Base-by-base conservation (phyloP, 2,797 vertebrate species). In the Decapterus maruadsi region DNA sequence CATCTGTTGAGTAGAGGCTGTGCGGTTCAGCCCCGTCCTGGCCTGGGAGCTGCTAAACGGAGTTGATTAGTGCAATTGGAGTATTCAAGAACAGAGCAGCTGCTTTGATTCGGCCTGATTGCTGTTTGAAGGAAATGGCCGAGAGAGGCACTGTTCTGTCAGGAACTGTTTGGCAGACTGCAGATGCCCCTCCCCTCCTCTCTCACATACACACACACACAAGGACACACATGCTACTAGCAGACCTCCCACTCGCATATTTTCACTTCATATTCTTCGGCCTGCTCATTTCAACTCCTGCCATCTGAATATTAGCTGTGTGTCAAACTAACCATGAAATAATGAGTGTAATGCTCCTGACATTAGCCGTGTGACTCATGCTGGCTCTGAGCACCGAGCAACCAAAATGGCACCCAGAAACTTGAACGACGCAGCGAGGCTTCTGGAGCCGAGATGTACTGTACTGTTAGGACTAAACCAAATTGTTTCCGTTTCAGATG, bases 71-170 rank as follows among this genome's bases (percentile, higher is more conserved):
- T 61, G 89, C 91, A 93, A 94, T 91, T 92, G 91, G 87, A 89
- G 89, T 77, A 90, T 93, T 93, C 75, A 82, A 88, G 92, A 91
- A 84, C 83, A 86, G 90, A 91, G 89, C 94, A 95, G 93, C 93
- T 95, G 94, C 93, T 95, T 94, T 93, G 92, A 94, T 95, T 95
- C 78, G 87, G 82, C 90, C 84, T 95, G 94, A 95, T 95, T 95
- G 92, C 94, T 91, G 89, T 92, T 92, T 87, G 92, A 90, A 89
- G 88, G 90, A 92, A 93, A 89, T 77, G 87, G 89, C 86, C 85
- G 78, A 93, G 87, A 88, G 90, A 93, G 94, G 92, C 87, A 92
- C 86, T 91, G 91, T 85, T 94, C 94, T 94, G 93, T 94, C 93
- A 94, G 90, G 86, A 87, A 89, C 87, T 91, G 92, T 95, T 95